Evolutionary conservation across 1,140 invertebrate genomes (phyloP), one percentile per base, ranked within the genome.

Genomic region (Dolichoris vasculosae): DNA sequence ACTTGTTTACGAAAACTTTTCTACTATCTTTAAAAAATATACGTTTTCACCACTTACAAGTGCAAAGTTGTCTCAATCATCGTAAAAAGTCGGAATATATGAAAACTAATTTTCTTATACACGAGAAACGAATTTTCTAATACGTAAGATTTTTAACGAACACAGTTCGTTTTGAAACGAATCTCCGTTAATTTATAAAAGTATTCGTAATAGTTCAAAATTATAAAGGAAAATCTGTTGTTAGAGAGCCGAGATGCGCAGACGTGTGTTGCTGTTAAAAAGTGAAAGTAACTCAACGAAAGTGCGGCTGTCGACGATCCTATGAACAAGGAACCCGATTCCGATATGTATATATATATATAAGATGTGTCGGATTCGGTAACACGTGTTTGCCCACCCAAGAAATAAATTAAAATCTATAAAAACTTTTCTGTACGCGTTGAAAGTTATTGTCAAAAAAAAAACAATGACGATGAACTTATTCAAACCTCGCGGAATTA

Each of bases 241-340:
- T 73, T 73, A 43, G 38, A 73, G 17, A 43, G 69, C 20, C 13
- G 13, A 26, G 69, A 73, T 48, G 40, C 30, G n/a, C 46, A 75
- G 15, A 13, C 15, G 26, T 38, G 32, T 63, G 71, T 17, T 17
- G 79, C 38, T 55, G 79, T 7, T 77, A 84, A 84, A 83, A 83
- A 84, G 82, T 84, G 82, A 84, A 84, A 73, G 69, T 73, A 73
- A 78, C 71, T 67, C 73, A 51, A 83, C 77, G 82, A 83, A 83
- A 83, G 82, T 77, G 55, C 67, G 73, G 15, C 30, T 67, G 78
- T 7, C n/a, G n/a, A 40, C 55, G 1, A 64, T 46, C 23, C 48
- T n/a, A n/a, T 23, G 3, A 73, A 7, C 69, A 9, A 7, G n/a
- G 38, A n/a, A 69, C 67, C 38, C 69, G 40, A 73, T 73, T 73